Base-by-base conservation (phyloP, 37 sponge, comb jelly and placozoan genomes). In the Beroe ovata region DNA sequence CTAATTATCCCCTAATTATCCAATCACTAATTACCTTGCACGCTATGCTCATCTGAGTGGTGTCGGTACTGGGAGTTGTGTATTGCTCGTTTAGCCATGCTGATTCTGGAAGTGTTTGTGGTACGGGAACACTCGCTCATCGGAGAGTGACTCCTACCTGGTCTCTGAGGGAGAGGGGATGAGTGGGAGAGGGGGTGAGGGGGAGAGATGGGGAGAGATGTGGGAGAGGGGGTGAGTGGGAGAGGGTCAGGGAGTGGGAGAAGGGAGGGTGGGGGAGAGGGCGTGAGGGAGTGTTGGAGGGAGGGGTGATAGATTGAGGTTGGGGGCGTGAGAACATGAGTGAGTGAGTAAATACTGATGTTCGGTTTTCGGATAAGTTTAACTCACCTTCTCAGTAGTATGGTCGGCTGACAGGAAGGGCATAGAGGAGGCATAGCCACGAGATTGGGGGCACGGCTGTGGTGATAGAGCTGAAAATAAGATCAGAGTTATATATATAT, bases 381-480 rank as follows among this genome's bases (percentile, higher is more conserved):
- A n/a, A 61, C 28, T 16, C 14, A 66, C 69, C 69, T 66, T 66
- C 8, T 66, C 69, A 26, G 36, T 25, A 22, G 35, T 16, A 35
- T 77, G 54, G 16, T 42, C 84, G 1, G 25, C 42, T 11, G 26
- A 30, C 14, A 77, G 84, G 84, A 77, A 77, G 22, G 84, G 84
- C 84, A 77, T 77, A 23, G 84, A 77, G 84, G 84, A 77, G 26
- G 84, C 84, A 23, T 77, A 77, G 26, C 84, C 84, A n/a, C 84
- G 41, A 25, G 84, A 41, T 25, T 77, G 84, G 14, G 84, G 84
- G 47, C 84, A 77, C 25, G 84, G 84, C 23, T 42, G 54, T 14
- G 84, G 84, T 16, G 84, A 77, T 4, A 77, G 84, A 41, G 84
- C 84, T 77, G 84, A 77, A 77, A 77, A 69, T 16, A 38, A 4